A percentile compares a stretch with the other conserved stretches of the same genome.
Conservation (phyloP, 1,140 invertebrate genomes). For the Pseudoatta argentina region DNA sequence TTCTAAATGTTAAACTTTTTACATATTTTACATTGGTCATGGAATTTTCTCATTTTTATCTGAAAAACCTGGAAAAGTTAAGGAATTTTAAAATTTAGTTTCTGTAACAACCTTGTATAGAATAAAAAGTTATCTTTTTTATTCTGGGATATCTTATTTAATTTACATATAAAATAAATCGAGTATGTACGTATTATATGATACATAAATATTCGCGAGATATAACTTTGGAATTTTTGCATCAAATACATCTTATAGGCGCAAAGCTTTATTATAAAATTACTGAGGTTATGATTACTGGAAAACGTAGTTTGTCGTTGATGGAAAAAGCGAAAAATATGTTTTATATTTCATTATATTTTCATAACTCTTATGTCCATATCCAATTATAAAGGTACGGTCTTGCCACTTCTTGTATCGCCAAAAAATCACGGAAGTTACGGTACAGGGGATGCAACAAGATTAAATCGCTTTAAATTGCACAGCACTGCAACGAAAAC, state of each 20-base stretch:
- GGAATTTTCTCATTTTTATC: too few relatives aligned
- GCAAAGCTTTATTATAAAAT: background rate
- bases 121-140: background rate
- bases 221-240: background rate
- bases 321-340: background rate
- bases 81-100: too few relatives aligned
- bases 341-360: background rate
- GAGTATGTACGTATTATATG: background rate
- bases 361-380: background rate
- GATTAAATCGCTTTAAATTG: conserved; percentile 34
- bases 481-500: background rate
- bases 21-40: too few relatives aligned
- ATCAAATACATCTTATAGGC: background rate
- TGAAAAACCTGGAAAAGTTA: too few relatives aligned
- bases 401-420: background rate
- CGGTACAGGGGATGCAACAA: background rate
- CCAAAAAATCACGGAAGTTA: conserved; percentile 23
- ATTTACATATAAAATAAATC: conserved; percentile 12
- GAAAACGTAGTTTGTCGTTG: background rate
- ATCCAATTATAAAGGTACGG: background rate
- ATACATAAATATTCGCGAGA: background rate
- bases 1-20: too few relatives aligned
- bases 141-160: background rate
- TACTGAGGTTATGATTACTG: background rate
- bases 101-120: too few relatives aligned